Base-by-base conservation (phyloP, 2,113 vertebrate genomes). In the Petrocephalus microphthalmus region DNA sequence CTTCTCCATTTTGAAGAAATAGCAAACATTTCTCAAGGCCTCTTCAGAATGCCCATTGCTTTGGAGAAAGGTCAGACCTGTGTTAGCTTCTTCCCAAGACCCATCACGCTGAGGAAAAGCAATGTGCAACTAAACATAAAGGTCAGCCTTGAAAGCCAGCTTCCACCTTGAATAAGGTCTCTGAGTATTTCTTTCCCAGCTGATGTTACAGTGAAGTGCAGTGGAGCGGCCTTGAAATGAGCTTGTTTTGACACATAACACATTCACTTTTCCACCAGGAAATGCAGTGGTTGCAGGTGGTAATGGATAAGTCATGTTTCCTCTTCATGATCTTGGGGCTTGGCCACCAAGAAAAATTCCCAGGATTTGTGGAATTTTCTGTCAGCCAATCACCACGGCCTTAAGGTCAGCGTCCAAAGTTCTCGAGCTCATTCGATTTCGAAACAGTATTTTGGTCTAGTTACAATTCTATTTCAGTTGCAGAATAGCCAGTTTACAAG, bases 221-320 rank as follows among this genome's bases (percentile, higher is more conserved):
- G 49, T 85, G 22, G 51, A 54, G 49, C 7, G 11, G 60, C 29
- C 20, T 54, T 33, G 51, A 33, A 54, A 54, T 52, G 11, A 53
- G 51, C 84, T 19, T 85, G 51, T 53, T 54, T 54, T 53, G 51
- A 29, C 49, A 53, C 20, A 42, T 53, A 49, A 85, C 4, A 7
- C 84, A 29, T 85, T 17, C 29, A 81, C 74, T 81, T 81, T 13
- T 81, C 33, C 33, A 33, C 8, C 13, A 85, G 25, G 51, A 6
- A 29, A 85, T 15, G 51, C 49, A 53, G n/a, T 10, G 51, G 4
- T 2, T 33, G 22, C 42, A 54, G 47, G n/a, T 85, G 84, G 84
- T 85, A 85, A 85, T 49, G 15, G 84, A 33, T 85, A 54, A 29
- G n/a, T 85, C n/a, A 33, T 54, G 51, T 85, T 85, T 53, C 45